A percentile compares a stretch with the other conserved stretches of the same genome.
Conservation (phyloP, 1,140 invertebrate species). For the Papilio dardanus region DNA sequence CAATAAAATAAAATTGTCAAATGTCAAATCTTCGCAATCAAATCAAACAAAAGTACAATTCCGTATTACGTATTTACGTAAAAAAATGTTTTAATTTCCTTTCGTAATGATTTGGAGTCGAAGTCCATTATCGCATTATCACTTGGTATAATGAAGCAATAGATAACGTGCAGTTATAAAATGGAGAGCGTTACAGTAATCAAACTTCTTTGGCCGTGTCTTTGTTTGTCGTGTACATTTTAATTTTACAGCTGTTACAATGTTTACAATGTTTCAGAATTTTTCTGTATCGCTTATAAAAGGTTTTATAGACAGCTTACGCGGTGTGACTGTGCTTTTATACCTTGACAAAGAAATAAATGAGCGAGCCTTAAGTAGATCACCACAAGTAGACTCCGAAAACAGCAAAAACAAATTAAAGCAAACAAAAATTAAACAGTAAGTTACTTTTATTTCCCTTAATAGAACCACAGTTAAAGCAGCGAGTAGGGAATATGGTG, state of each 20-base stretch:
- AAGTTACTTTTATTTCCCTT: conserved; percentile 56
- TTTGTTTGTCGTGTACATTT: conserved; percentile 42
- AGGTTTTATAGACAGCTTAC: conserved; percentile 87
- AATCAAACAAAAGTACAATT: conserved; percentile 18
- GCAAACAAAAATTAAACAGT: conserved; percentile 82
- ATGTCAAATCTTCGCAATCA: too few species aligned
- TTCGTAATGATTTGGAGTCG: conserved; percentile 30
- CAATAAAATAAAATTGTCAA: not conserved
- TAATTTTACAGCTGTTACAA: conserved; percentile 43
- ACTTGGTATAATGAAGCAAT: conserved; percentile 54
- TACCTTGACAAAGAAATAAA: conserved; percentile 89
- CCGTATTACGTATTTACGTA: conserved; percentile 30
- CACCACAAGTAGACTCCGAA: conserved; percentile 75
- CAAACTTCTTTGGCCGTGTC: conserved; percentile 37
- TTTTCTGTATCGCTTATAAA: conserved; percentile 84
- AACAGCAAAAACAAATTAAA: conserved; percentile 78
- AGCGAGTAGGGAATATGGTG: not conserved
- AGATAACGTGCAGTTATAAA: conserved; percentile 47
- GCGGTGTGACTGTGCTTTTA: conserved; percentile 86
- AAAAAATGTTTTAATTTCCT: conserved; percentile 15
- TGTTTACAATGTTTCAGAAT: conserved; percentile 82
- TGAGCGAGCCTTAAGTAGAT: conserved; percentile 82
- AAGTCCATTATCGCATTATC: conserved; percentile 40
- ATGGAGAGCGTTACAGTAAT: conserved; percentile 73
- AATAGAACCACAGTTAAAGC: not conserved